Evolutionary conservation across 2,888 invertebrate species (phyloP).

Genomic region (Plebejus argus): DNA sequence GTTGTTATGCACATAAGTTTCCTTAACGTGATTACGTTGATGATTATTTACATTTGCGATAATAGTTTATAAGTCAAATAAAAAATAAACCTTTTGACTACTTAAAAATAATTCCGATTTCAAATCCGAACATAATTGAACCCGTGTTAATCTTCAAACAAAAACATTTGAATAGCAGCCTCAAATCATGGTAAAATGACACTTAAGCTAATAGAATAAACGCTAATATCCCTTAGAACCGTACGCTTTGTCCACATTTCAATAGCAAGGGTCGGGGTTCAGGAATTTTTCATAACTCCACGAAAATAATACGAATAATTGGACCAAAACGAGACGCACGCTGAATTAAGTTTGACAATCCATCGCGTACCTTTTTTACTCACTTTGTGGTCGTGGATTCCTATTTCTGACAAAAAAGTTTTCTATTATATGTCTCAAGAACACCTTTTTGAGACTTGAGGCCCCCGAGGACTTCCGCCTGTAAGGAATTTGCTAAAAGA

Average conservation of each 20-base stretch:
- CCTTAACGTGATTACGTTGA: too few species aligned
- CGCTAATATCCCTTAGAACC: constrained; percentile 68
- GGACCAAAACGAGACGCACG: constrained; percentile 25
- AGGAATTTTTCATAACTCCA: constrained; percentile 34
- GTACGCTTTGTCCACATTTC: constrained; percentile 59
- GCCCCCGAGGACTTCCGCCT: not conserved
- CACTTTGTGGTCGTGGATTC: not conserved
- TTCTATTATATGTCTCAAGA: too few species aligned
- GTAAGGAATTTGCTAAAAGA: not conserved
- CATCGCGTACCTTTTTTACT: not conserved
- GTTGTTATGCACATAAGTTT: not conserved
- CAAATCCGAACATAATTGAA: constrained; percentile 22
- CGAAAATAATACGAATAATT: constrained; percentile 31
- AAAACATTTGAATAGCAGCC: constrained; percentile 50
- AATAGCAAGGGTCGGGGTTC: constrained; percentile 32
- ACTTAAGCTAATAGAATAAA: constrained; percentile 69
- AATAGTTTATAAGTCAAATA: too few species aligned
- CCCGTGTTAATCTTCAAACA: constrained; percentile 27
- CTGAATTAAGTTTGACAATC: constrained; percentile 27
- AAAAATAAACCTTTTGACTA: too few species aligned
- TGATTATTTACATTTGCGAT: too few species aligned
- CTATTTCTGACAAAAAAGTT: not conserved
- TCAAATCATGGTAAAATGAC: constrained; percentile 68
- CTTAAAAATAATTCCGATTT: not conserved
- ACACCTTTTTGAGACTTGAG: not conserved